Evolutionary conservation across 2,797 vertebrate genomes (phyloP), one percentile per base, ranked within the genome.

Genomic region (Alosa sapidissima): DNA sequence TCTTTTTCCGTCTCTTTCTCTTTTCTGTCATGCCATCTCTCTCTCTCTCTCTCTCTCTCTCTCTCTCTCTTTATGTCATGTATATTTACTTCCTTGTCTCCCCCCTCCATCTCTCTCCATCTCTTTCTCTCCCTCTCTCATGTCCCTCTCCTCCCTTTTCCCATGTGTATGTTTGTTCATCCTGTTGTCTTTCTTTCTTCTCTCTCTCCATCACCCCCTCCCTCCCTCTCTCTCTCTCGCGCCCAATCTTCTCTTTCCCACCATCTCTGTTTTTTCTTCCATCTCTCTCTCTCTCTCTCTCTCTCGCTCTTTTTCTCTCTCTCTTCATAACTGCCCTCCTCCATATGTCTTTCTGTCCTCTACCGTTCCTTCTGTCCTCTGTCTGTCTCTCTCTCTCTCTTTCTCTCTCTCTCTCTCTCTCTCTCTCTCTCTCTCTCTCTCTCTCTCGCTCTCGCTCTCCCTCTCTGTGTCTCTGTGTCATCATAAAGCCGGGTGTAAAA

Each of bases 181-280:
- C 3, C 24, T 41, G n/a, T 13, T 4, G 36, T n/a, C 51, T 48
- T 48, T 49, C 24, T 33, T 33, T 33, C 36, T 45, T 48, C 55
- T 10, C 21, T 82, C 54, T 21, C 54, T 21, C 16, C 54, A 55
- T 55, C 54, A 55, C 16, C 54, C 54, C 54, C 54, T 51, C 16
- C 54, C 16, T 2, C 54, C 21, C 54, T 55, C 3, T 55, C 52
- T 54, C 9, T 21, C 13, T 55, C 10, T 36, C 48, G 48, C 28
- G 28, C 28, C 54, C 11, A 81, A 78, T 83, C 84, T 84, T 41
- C 4, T n/a, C 10, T 54, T 8, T 51, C 47, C 65, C 41, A 65
- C 19, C 81, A 78, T 84, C 85, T 84, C 83, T 86, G 36, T 84
- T 51, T 55, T 48, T 41, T 41, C 41, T 41, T 41, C 41, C 41